Base-by-base conservation (phyloP, 2,113 vertebrate species). In the Ploceus nigricollis region DNA sequence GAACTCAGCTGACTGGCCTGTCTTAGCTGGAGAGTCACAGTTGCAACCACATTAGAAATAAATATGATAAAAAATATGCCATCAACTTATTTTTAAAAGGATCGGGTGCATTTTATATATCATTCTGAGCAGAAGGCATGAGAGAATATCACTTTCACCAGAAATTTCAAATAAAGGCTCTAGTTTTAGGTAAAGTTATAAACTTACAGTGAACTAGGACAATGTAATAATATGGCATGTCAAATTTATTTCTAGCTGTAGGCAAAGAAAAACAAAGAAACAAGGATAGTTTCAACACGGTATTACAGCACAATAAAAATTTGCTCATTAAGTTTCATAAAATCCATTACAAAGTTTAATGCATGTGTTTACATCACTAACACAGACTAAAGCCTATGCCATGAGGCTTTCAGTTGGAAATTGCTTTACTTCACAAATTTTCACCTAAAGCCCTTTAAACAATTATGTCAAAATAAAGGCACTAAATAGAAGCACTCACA, bases 261-360 rank as follows among this genome's bases (percentile, higher is more conserved):
- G 91, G 84, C 89, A 94, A 95, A 94, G 87, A 95, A 96, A 90
- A 94, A 82, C 8, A 72, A 95, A 93, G 92, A 68, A 94, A 57
- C 57, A 96, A 93, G 61, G 93, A 82, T 11, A 70, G 69, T 40
- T 88, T 50, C 56, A 87, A 63, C 54, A 27, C 6, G 39, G 47
- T 50, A 90, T 75, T 85, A 83, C 30, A 86, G 77, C 85, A 93
- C 75, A 95, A 87, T 85, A 89, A 89, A 91, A 90, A 92, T 87
- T 89, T 96, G 82, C 93, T 96, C 95, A 91, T 97, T 96, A 96
- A 82, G 66, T 76, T 93, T 96, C 72, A 95, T 92, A 92, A 97
- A 96, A 96, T 88, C 87, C 73, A 89, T 94, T 96, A 94, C 68
- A 68, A 86, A 93, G 72, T 96, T 96, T 90, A 96, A 95, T 85